Percentiles rank a stretch among this genome's conserved stretches.
Evolutionary conservation across 2,113 vertebrate species (phyloP).

Genomic region (Irena cyanogastra): DNA sequence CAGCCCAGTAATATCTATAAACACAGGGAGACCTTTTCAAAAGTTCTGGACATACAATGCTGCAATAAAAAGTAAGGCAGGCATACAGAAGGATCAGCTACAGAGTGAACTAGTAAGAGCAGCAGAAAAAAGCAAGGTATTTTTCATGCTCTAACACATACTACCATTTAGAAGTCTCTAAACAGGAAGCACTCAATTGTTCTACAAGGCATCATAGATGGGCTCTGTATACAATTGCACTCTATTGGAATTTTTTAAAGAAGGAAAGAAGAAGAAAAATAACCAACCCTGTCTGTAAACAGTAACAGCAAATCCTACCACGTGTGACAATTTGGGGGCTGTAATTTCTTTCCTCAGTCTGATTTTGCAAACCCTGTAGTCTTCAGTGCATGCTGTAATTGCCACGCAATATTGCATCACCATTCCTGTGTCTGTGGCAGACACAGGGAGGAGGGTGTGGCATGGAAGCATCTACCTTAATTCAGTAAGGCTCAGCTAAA

Average conservation of each 20-base stretch:
- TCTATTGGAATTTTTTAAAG: neutral
- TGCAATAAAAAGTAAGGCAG: neutral
- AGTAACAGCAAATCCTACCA: neutral
- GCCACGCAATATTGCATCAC: conserved; percentile 47
- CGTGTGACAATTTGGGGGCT: neutral
- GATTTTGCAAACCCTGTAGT: neutral
- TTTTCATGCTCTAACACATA: neutral
- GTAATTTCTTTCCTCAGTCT: neutral
- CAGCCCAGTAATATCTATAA: neutral
- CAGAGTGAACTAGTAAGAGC: neutral
- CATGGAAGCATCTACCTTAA: neutral
- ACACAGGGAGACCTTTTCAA: neutral
- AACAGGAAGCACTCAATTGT: neutral
- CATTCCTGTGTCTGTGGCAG: neutral
- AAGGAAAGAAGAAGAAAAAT: neutral
- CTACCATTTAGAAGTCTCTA: neutral
- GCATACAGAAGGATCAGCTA: neutral
- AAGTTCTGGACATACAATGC: neutral
- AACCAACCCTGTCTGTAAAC: neutral
- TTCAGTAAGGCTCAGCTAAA: neutral
- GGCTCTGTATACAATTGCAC: neutral
- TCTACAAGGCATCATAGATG: neutral
- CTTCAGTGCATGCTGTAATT: conserved; percentile 35
- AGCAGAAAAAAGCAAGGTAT: neutral
- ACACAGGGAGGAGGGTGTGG: conserved; percentile 21